Base-by-base conservation (phyloP, 2,113 vertebrate genomes). In the Burhinus bistriatus region DNA sequence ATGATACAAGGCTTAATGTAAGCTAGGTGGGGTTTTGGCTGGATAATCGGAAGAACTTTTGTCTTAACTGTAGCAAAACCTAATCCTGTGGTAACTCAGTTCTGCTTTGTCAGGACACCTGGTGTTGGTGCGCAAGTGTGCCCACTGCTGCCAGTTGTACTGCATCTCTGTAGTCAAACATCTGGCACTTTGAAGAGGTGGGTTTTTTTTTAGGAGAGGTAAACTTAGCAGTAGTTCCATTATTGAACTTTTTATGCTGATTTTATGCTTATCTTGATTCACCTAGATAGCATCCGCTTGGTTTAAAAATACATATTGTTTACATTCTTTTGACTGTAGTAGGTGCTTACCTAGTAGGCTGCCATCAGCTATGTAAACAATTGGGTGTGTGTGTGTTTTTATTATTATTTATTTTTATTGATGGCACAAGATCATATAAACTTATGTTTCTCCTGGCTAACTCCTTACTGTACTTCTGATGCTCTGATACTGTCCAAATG, bases 91-190 rank as follows among this genome's bases (percentile, higher is more conserved):
- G 30, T 78, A 59, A 70, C 12, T 77, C 0, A 40, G 0, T 54
- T 79, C 51, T 95, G 52, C 42, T 84, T 83, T 0, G 1, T 83
- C 12, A 23, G 72, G 34, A 58, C 44, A 32, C 25, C 26, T 29
- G 6, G 21, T 76, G 29, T 29, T 55, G 15, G 47, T 32, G 7
- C 0, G 0, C 47, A 32, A 25, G 32, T 17, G 44, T 83, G 51
- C 13, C 44, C 12, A 3, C 38, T 81, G 45, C 22, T 81, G n/a
- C 40, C 25, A 15, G 16, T 62, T 77, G 11, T 47, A 6, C 49
- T 47, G 6, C 42, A 20, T 79, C 22, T 72, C 52, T 89, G 5
- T 61, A 49, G 49, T 79, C 20, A 87, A 8, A 30, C n/a, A 15
- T 38, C 22, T 88, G 78, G 23, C 27, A 23, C 15, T 69, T 94